These are phyloP conservation scores for Anoplophora glabripennis DNA, from an alignment of 1,140 invertebrate genomes.

Conservation along the genomic window DNA sequence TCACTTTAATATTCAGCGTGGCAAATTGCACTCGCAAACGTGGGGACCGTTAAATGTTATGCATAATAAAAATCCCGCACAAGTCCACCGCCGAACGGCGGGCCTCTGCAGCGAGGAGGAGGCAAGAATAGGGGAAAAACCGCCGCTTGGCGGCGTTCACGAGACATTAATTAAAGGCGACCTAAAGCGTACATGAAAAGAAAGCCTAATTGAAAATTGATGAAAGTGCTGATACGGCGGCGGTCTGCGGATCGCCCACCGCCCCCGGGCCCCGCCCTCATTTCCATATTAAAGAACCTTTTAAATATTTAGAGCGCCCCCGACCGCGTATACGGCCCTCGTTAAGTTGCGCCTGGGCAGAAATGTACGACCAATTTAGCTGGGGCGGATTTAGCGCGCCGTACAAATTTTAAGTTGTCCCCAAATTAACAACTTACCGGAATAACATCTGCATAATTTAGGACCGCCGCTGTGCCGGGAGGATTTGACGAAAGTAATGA, in stretches of 20 bases:
- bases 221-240: constrained; percentile 26
- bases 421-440: neutral
- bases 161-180: constrained; percentile 16
- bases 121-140: neutral
- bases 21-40: too few species aligned
- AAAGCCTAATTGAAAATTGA: constrained; percentile 39
- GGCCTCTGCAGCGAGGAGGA: too few species aligned
- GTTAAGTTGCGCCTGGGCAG: neutral
- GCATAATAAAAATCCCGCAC: too few species aligned
- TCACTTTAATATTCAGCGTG: too few species aligned
- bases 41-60: too few species aligned
- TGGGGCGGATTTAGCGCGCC: neutral
- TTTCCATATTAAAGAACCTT: constrained; percentile 32
- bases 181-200: constrained; percentile 21
- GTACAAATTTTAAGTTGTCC: constrained; percentile 8
- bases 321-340: neutral
- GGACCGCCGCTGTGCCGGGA: neutral
- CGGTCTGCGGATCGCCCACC: neutral
- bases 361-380: constrained; percentile 11
- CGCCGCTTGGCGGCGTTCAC: neutral
- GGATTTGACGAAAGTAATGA: too few species aligned
- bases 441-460: constrained; percentile 2
- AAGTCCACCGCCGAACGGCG: too few species aligned
- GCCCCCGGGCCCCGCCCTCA: constrained; percentile 12
- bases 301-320: constrained; percentile 28